Evolutionary conservation across 2,113 vertebrate genomes (phyloP).

Genomic region (Ptyas mucosa): DNA sequence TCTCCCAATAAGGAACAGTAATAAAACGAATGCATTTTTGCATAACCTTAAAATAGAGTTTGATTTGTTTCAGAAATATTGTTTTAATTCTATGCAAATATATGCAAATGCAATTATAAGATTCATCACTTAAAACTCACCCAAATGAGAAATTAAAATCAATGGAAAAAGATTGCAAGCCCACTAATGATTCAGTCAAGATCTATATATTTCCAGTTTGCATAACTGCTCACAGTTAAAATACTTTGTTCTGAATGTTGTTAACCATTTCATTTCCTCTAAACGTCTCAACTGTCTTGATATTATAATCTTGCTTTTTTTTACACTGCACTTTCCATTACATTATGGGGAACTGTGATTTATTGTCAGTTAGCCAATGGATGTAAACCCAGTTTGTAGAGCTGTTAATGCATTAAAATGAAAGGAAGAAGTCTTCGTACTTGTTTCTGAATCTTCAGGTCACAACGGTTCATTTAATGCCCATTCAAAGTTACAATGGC

Average conservation of each 20-base stretch:
- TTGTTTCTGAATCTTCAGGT: neutral
- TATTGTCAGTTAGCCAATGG: neutral
- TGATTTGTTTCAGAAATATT: neutral
- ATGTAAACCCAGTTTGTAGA: neutral
- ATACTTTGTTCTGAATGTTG: neutral
- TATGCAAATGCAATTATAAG: neutral
- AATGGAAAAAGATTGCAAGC: neutral
- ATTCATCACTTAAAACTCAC: neutral
- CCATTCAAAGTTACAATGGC: neutral
- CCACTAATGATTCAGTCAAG: neutral
- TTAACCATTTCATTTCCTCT: neutral
- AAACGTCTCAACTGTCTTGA: neutral
- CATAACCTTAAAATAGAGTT: neutral
- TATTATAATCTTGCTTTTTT: neutral
- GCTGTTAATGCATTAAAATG: neutral
- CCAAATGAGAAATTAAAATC: neutral
- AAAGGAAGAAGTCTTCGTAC: neutral
- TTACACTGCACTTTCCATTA: neutral
- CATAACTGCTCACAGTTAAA: neutral
- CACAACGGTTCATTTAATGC: neutral
- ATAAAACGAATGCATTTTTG: neutral
- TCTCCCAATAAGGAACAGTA: neutral
- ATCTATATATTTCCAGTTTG: neutral
- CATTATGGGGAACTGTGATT: neutral
- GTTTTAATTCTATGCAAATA: neutral